Percentiles rank a stretch among this genome's conserved stretches.
These are phyloP conservation scores for Leptinotarsa juncta DNA, from an alignment of 2,888 invertebrate species.

Conservation along the genomic window DNA sequence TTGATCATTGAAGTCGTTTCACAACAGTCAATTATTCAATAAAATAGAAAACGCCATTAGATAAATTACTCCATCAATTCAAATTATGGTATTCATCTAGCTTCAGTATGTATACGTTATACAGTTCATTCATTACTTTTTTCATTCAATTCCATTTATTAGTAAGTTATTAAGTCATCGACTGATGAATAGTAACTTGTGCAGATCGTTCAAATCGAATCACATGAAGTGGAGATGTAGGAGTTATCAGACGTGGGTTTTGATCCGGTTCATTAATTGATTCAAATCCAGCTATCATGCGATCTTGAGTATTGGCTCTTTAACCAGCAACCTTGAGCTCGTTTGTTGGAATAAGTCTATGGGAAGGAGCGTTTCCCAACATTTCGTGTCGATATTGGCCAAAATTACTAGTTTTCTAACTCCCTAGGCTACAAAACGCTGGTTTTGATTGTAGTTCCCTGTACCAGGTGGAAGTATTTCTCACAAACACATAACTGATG, in stretches of 20 bases:
- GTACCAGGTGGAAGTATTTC: too few species aligned
- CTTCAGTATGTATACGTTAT: neutral
- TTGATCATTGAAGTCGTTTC: neutral
- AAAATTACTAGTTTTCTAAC: too few species aligned
- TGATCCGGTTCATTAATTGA: conserved; percentile 14
- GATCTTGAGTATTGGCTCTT: conserved; percentile 11
- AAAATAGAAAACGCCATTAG: neutral
- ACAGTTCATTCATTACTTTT: neutral
- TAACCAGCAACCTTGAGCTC: neutral
- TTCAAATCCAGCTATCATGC: neutral
- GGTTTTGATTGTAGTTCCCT: too few species aligned
- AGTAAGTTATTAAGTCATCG: neutral
- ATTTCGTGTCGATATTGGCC: too few species aligned
- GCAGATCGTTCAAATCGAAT: neutral
- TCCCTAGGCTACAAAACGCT: too few species aligned
- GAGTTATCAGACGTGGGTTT: conserved; percentile 3
- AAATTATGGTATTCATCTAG: conserved; percentile 2
- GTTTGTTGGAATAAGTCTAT: neutral
- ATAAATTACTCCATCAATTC: neutral
- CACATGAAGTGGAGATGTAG: neutral
- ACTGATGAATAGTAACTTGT: neutral
- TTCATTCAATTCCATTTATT: neutral
- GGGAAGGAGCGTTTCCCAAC: neutral
- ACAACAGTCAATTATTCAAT: neutral
- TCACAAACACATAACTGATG: too few species aligned